Base-by-base conservation (phyloP, 2,113 vertebrate species). In the Benitochromis conjunctus region DNA sequence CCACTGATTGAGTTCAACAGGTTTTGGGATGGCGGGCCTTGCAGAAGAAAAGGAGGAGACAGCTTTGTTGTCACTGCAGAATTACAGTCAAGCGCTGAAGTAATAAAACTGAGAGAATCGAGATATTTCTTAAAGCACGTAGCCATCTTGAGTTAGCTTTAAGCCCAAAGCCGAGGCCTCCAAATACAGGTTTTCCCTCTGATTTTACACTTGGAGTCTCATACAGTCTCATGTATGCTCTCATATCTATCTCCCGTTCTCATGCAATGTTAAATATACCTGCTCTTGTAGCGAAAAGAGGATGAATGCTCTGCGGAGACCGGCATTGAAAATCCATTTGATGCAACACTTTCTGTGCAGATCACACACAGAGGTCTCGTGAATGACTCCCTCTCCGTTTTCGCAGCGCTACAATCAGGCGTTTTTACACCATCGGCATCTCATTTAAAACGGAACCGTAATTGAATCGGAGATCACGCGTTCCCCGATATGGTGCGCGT, bases 391-490 rank as follows among this genome's bases (percentile, higher is more conserved):
- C 82, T 91, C 93, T 94, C 89, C 69, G 89, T 92, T 95, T 38
- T 95, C 87, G 90, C 91, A 92, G 92, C 57, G 8, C 21, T 18
- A 87, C 85, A 91, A 94, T 92, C 86, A 90, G 64, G 85, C 82
- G 74, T 88, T 94, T 94, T 85, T 24, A 87, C 88, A 74, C 55
- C 38, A 5, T 81, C 55, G 71, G 92, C 88, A 38, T 91, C 82
- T 90, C 46, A 92, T 94, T 93, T 91, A 86, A 93, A 94, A 94
- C 76, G 60, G 87, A 90, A 83, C 81, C 34, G 41, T 94, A 94
- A 95, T 94, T 93, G 93, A 94, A 94, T 95, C n/a, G 24, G 87
- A 88, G 92, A 92, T 92, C 80, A 80, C 21, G 80, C 56, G 5
- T 77, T 90, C 64, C 54, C 48, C 58, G 87, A 92, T 86, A 91